These are phyloP conservation scores for Mustela lutreola DNA, from an alignment of 2,113 vertebrate species.

Conservation along the genomic window DNA sequence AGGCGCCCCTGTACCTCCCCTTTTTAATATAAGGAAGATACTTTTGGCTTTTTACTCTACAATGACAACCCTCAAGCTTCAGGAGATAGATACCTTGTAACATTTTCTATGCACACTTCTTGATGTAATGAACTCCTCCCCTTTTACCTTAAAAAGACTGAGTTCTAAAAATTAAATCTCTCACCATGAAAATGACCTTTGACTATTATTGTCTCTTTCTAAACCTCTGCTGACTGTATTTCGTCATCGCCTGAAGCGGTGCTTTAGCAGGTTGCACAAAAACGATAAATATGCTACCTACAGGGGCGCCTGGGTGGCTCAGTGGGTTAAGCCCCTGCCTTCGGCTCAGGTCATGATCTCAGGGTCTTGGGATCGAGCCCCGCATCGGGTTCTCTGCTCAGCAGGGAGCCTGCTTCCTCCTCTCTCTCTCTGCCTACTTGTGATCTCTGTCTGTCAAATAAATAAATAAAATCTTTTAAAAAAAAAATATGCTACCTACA, in stretches of 20 bases:
- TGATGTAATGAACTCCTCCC: not conserved
- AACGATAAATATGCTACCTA: not conserved
- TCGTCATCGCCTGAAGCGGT: not conserved
- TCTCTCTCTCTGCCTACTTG: no score
- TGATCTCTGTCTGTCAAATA: no score
- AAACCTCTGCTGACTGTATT: not conserved
- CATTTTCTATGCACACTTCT: not conserved
- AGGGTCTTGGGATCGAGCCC: no score
- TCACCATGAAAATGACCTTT: not conserved
- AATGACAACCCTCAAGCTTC: not conserved
- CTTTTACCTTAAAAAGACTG: not conserved
- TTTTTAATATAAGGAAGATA: not conserved
- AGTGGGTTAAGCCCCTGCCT: no score
- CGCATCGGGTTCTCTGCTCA: no score
- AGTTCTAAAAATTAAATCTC: not conserved
- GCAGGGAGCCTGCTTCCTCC: no score
- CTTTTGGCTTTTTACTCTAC: constrained; percentile 16
- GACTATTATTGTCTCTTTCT: not conserved
- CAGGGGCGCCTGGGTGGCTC: no score
- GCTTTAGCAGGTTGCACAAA: not conserved
- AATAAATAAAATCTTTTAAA: no score
- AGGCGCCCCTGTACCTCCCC: no score
- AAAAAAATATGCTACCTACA: no score
- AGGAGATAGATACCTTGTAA: not conserved
- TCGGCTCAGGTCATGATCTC: no score